These are phyloP conservation scores for Drosophila falleni DNA, from an alignment of 2,888 invertebrate genomes.

Conservation along the genomic window DNA sequence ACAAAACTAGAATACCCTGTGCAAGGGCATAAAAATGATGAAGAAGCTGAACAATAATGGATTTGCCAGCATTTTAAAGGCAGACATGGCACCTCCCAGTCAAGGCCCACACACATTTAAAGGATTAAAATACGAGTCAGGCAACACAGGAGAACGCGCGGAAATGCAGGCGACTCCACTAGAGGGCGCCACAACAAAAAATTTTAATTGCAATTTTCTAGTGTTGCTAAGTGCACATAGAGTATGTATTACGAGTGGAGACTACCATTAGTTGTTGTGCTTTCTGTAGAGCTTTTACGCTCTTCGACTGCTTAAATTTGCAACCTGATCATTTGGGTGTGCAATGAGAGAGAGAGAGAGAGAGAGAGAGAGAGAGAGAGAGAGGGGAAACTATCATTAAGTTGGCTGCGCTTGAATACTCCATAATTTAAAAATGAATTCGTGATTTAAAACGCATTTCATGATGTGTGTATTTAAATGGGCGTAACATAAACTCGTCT, in stretches of 20 bases:
- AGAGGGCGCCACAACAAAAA: neutral
- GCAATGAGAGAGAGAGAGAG: neutral
- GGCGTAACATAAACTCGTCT: neutral
- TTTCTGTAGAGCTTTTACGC: conserved; percentile 2
- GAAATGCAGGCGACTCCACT: conserved; percentile 8
- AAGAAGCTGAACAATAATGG: conserved; percentile 25
- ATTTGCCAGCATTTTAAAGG: conserved; percentile 25
- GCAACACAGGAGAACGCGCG: conserved; percentile 17
- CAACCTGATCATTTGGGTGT: neutral
- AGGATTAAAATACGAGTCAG: conserved; percentile 25
- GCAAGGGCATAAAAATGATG: neutral
- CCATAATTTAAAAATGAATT: neutral
- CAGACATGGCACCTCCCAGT: conserved; percentile 17
- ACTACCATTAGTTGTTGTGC: neutral
- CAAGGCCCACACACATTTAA: conserved; percentile 20
- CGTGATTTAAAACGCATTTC: neutral
- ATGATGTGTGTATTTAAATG: neutral
- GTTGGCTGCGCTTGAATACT: neutral
- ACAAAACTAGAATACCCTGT: neutral
- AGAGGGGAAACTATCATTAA: neutral
- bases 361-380: no score
- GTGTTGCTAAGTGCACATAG: conserved; percentile 12
- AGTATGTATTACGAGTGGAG: neutral
- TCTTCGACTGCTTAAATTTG: neutral
- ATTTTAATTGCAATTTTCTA: conserved; percentile 13